These are phyloP conservation scores for Pseudoatta argentina DNA, from an alignment of 1,140 invertebrate species.

Conservation along the genomic window DNA sequence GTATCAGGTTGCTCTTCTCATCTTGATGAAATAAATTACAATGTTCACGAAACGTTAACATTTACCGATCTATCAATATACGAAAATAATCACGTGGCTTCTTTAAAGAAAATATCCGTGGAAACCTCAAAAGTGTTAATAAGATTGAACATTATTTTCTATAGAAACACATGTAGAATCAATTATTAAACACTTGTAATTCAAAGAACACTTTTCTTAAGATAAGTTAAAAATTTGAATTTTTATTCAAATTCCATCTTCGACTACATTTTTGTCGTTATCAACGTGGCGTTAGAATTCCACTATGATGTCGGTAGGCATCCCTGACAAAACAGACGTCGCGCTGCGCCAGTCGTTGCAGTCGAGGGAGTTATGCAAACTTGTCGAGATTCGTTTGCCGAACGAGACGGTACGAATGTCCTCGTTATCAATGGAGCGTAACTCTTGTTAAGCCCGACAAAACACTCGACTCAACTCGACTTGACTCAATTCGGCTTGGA, in stretches of 20 bases:
- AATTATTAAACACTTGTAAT: not conserved
- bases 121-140: not conserved
- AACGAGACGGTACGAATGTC: conserved; percentile 54
- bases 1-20: too few relatives aligned
- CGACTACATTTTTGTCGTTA: conserved; percentile 28
- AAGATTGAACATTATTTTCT: not conserved
- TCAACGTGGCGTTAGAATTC: conserved; percentile 33
- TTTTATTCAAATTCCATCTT: conserved; percentile 17
- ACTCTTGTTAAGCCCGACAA: conserved; percentile 67
- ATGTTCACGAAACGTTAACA: too few relatives aligned
- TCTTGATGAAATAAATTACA: too few relatives aligned
- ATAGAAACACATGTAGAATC: not conserved
- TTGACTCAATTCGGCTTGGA: conserved; percentile 37
- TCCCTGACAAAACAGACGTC: conserved; percentile 57
- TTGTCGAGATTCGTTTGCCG: conserved; percentile 65
- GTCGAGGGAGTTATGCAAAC: conserved; percentile 62
- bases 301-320: conserved; percentile 21
- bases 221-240: not conserved
- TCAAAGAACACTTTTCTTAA: not conserved
- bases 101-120: too few relatives aligned
- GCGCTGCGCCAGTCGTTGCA: conserved; percentile 44
- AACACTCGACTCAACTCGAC: conserved; percentile 57
- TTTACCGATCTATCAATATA: too few relatives aligned
- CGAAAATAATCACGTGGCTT: too few relatives aligned
- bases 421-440: conserved; percentile 66